Conservation (phyloP, 2,888 invertebrate genomes). For the Sphaerophoria taeniata region DNA sequence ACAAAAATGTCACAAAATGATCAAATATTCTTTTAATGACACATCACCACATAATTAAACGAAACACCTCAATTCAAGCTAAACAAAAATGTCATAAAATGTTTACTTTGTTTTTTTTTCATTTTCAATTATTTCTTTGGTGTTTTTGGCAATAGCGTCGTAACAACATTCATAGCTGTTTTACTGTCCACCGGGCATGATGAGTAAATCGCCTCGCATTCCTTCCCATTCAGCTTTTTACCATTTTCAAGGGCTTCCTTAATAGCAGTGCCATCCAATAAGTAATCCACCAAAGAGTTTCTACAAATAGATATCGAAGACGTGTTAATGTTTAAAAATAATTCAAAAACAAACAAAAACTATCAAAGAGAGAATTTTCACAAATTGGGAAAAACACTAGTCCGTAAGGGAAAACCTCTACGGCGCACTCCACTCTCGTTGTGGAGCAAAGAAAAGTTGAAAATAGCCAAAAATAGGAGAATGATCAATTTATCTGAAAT, state of each 20-base stretch:
- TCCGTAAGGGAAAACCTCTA: slow-evolving; percentile 5
- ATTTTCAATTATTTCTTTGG: slow-evolving; percentile 52
- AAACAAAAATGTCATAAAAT: slow-evolving; percentile 32
- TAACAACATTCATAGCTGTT: slow-evolving; percentile 87
- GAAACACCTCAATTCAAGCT: slow-evolving; percentile 14
- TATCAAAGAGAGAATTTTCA: background rate
- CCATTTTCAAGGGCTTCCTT: slow-evolving; percentile 89
- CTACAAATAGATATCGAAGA: slow-evolving; percentile 83
- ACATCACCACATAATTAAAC: slow-evolving; percentile 43
- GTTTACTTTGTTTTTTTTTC: background rate
- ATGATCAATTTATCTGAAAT: slow-evolving; percentile 64
- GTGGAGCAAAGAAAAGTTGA: slow-evolving; percentile 24
- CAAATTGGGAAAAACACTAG: background rate
- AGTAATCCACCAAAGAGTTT: slow-evolving; percentile 87
- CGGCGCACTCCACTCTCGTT: slow-evolving; percentile 21
- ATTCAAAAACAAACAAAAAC: background rate
- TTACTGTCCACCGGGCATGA: slow-evolving; percentile 89
- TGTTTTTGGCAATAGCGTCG: slow-evolving; percentile 86
- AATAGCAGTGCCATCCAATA: slow-evolving; percentile 88
- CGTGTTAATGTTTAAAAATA: slow-evolving; percentile 27
- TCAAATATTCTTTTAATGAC: slow-evolving; percentile 30
- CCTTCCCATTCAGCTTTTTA: slow-evolving; percentile 82
- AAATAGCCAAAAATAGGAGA: slow-evolving; percentile 41
- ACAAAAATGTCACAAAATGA: slow-evolving; percentile 8
- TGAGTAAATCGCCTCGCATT: slow-evolving; percentile 85